phyloP scores from a whole-genome alignment of 2,113 vertebrate species.

The Microcebus murinus region DNA sequence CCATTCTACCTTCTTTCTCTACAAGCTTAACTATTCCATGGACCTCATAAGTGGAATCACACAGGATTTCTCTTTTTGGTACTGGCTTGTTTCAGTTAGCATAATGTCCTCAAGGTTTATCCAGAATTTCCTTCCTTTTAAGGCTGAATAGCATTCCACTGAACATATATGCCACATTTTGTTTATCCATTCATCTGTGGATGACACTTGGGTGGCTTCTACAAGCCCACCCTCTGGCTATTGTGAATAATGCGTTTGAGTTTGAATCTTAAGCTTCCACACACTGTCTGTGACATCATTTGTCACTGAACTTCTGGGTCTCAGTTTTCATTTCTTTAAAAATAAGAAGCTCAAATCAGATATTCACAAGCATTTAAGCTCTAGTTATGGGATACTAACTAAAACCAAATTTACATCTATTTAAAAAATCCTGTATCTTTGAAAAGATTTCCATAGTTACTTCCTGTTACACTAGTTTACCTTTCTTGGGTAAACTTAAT shows the following conservation, averaged over 20 bases:
- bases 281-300: background rate
- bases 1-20: background rate
- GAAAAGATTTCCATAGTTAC: background rate
- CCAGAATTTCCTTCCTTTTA: background rate
- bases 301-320: background rate
- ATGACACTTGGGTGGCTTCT: background rate
- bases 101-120: background rate
- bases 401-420: background rate
- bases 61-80: background rate
- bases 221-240: background rate
- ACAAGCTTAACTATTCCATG: background rate
- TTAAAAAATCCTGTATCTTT: background rate
- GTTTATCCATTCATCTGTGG: background rate
- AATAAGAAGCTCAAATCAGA: background rate
- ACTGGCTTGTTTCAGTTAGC: background rate
- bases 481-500: background rate
- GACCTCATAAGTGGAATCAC: background rate
- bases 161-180: background rate
- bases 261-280: background rate
- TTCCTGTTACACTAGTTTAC: background rate
- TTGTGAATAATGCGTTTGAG: too few relatives aligned
- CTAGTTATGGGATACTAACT: background rate
- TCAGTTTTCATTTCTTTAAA: background rate
- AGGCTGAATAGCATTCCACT: background rate
- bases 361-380: background rate